Percentiles rank a stretch among this genome's conserved stretches.
phyloP scores from a whole-genome alignment of 2,797 vertebrate genomes.

The Sebastolobus altivelis region DNA sequence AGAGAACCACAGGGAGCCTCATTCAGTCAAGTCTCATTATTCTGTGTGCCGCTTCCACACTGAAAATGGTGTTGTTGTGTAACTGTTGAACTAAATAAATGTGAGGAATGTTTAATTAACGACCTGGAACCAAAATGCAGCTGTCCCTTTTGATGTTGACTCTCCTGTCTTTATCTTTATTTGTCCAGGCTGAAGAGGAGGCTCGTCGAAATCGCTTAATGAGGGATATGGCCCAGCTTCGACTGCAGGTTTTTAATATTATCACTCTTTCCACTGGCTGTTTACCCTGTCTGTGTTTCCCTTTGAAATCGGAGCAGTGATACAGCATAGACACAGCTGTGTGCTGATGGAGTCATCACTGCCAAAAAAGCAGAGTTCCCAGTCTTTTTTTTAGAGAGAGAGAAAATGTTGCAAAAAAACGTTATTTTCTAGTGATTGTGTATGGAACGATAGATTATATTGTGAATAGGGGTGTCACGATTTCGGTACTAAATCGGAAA shows the following conservation, averaged over 20 bases:
- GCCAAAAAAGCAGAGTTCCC: background rate
- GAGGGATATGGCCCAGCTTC: conserved; percentile 98
- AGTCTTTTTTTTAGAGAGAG: background rate
- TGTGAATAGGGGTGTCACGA: no score
- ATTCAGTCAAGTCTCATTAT: background rate
- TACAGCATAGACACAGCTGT: background rate
- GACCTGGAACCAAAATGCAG: background rate
- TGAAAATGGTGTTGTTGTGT: background rate
- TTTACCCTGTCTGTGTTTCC: conserved; percentile 9
- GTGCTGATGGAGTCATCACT: background rate
- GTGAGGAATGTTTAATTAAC: background rate
- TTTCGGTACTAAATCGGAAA: no score
- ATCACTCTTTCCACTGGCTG: background rate
- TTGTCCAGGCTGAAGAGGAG: conserved; percentile 94
- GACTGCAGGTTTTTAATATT: conserved; percentile 89
- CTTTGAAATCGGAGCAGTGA: background rate
- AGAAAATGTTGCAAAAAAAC: background rate
- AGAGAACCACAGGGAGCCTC: background rate
- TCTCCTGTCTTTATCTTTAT: conserved; percentile 1
- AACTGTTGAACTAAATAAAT: conserved; percentile 25
- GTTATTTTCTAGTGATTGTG: background rate
- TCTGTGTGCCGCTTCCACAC: background rate
- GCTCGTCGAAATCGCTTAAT: conserved; percentile 95
- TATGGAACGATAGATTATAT: background rate
- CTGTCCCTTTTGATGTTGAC: background rate